Base-by-base conservation (phyloP, 2,888 invertebrate genomes). In the Lepetodrilus schrolli region DNA sequence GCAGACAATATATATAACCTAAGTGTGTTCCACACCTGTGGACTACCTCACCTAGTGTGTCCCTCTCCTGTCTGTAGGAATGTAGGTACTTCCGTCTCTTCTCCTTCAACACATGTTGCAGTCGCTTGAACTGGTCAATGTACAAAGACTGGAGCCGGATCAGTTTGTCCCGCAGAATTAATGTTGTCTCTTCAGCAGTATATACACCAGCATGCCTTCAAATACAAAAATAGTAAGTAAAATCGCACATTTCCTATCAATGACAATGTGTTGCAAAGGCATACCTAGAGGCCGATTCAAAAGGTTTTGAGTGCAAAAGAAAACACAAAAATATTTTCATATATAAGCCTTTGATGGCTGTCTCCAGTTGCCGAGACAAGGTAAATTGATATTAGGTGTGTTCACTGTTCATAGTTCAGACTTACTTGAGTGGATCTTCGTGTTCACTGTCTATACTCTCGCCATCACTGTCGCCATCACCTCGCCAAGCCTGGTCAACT, bases 121-220 rank as follows among this genome's bases (percentile, higher is more conserved):
- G 91, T 20, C 95, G 92, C 75, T 93, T 93, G 90, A 96, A 95
- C 90, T 97, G 96, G 48, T 94, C 94, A 34, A 95, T 93, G 87
- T 97, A 98, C 0, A 96, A 92, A 0, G 94, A 93, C 88, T 96
- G 96, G 0, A 97, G 91, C 51, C 94, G 92, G 13, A 94, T 93
- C 51, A 97, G 91, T 81, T 95, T 95, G 72, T 94, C 94, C 82
- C 94, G 93, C 0, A 96, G 94, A 37, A 95, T 94, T 34, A 93
- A 92, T 3, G 95, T 94, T 0, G 95, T 95, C 90, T 97, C 97
- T 86, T 97, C 96, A 0, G 95, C 95, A 0, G 97, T 96, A 89
- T 94, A 97, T 0, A 96, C 94, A 10, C 96, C 96, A 0, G 96
- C 96, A 88, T 95, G 95, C 91, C 96, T 96, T 77, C 2, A 81